phyloP scores from a whole-genome alignment of 2,888 invertebrate genomes.

The Adela reaumurella region DNA sequence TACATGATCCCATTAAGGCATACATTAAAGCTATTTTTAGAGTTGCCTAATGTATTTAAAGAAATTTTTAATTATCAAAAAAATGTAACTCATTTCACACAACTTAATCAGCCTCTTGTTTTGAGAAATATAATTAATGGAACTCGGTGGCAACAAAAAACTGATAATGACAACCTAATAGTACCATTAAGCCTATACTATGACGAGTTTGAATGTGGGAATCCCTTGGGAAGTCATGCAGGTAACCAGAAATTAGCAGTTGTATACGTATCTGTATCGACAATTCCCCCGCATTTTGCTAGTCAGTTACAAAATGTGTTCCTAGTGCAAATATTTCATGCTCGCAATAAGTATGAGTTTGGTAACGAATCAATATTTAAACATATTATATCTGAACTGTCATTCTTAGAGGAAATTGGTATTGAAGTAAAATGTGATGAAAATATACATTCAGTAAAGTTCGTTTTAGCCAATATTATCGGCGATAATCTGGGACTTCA shows the following conservation, averaged over 20 bases:
- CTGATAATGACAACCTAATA: constrained; percentile 5
- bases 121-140: constrained; percentile 9
- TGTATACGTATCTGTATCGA: constrained; percentile 14
- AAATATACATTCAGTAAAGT: constrained; percentile 7
- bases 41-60: background rate
- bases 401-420: constrained; percentile 4
- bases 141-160: constrained; percentile 5
- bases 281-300: constrained; percentile 13
- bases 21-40: constrained; percentile 1
- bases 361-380: constrained; percentile 11
- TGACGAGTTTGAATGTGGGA: constrained; percentile 17
- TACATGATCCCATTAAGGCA: constrained; percentile 1
- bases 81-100: background rate
- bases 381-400: constrained; percentile 12
- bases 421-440: background rate
- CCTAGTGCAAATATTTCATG: constrained; percentile 11
- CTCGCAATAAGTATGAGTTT: constrained; percentile 9
- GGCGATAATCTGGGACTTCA: constrained; percentile 19
- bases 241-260: constrained; percentile 16
- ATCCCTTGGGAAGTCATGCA: constrained; percentile 17
- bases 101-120: background rate
- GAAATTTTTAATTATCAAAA: background rate
- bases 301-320: constrained; percentile 13
- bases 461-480: constrained; percentile 12
- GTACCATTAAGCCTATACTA: constrained; percentile 14